Conservation (phyloP, 2,113 vertebrate genomes). For the Melanostigma gelatinosum region DNA sequence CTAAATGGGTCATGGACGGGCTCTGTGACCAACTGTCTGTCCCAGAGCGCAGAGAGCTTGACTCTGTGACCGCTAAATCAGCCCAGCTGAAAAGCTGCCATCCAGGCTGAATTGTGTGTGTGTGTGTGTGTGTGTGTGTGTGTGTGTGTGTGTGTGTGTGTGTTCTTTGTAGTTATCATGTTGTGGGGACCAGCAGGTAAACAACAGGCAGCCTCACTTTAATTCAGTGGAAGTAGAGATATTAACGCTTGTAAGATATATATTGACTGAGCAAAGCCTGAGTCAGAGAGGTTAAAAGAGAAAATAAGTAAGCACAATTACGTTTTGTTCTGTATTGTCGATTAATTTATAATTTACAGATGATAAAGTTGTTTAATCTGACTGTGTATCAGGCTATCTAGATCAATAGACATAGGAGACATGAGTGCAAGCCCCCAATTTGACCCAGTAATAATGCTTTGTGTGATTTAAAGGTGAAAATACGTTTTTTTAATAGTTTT, state of each 20-base stretch:
- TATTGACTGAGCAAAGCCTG: background rate
- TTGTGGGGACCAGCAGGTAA: background rate
- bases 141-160: slow-evolving; percentile 5
- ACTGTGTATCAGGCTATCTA: no score
- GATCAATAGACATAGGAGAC: no score
- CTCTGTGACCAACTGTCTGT: slow-evolving; percentile 60
- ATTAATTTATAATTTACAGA: no score
- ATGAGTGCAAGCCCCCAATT: no score
- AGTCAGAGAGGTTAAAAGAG: background rate
- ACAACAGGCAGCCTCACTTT: background rate
- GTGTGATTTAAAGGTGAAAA: no score
- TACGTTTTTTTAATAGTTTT: no score
- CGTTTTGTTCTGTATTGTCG: no score
- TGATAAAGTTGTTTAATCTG: no score
- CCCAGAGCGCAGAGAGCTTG: slow-evolving; percentile 50
- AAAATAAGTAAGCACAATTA: background rate
- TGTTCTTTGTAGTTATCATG: slow-evolving; percentile 14
- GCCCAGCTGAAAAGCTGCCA: slow-evolving; percentile 52
- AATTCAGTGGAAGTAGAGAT: background rate
- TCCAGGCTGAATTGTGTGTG: slow-evolving; percentile 24
- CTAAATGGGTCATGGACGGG: slow-evolving; percentile 58
- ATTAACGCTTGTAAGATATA: background rate
- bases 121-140: slow-evolving; percentile 32
- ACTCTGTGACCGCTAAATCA: slow-evolving; percentile 59
- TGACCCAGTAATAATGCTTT: no score